Base-by-base conservation (phyloP, 1,140 invertebrate species). In the Coelopa frigida region DNA sequence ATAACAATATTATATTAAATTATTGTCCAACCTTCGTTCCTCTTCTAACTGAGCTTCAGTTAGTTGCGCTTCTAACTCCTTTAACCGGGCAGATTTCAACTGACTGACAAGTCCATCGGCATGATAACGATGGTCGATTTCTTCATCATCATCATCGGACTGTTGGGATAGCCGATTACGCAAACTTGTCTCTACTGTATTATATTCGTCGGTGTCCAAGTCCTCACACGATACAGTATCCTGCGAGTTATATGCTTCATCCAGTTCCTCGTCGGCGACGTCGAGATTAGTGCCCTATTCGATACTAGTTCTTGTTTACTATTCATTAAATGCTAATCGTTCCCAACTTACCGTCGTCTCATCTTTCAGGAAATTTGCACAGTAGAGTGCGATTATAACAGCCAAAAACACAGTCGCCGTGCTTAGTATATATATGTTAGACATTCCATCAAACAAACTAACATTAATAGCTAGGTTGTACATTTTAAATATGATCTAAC, bases 361-460 rank as follows among this genome's bases (percentile, higher is more conserved):
- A 40, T 59, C 58, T 56, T 59, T 66, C 44, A 62, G 57, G 31
- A 61, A 56, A 44, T 59, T 63, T 29, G 60, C 52, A 50, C 55
- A 63, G 31, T 66, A 66, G 2, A 66, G 44, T 0, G 62, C 53
- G 26, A 55, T 48, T 24, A 62, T 44, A 36, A 66, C 60, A 27
- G 62, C 62, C 5, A 66, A 22, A 6, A 66, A 39, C 3, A 66
- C 46, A 0, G 62, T 66, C 22, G 50, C 51, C n/a, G 62, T 41
- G 5, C 54, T 60, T 17, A 62, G 40, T 1, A 57, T 39, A 44
- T 57, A 66, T 39, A 50, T 35, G 46, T 50, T 46, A 3, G 44
- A 46, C 7, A 46, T 6, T 4, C 15, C 37, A 6, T 4, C 14
- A 21, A 21, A 18, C 18, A 18, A 38, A 6, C 22, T 12, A 38